Conservation (phyloP, 92 coral and sea anemone genomes). For the Epizoanthus ramosus region DNA sequence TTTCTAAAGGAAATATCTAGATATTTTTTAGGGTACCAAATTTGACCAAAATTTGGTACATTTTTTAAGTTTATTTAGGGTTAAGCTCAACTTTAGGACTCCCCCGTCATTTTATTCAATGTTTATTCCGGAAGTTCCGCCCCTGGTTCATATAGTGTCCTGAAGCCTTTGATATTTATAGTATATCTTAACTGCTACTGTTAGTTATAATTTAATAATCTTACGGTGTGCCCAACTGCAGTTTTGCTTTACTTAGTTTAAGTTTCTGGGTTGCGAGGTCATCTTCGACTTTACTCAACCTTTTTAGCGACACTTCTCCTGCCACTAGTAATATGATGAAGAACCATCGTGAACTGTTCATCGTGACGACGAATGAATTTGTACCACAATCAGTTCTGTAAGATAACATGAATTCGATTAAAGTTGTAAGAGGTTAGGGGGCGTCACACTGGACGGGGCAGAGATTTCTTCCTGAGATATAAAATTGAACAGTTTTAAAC, state of each 20-base stretch:
- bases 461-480: too few species aligned
- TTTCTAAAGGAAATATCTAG: too few species aligned
- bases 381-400: conserved; percentile 20
- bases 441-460: too few species aligned
- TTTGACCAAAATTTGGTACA: too few species aligned
- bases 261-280: background rate
- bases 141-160: too few species aligned
- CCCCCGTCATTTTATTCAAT: too few species aligned
- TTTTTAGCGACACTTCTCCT: conserved; percentile 3
- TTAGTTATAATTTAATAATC: background rate
- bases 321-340: conserved; percentile 4
- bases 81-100: too few species aligned
- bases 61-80: too few species aligned
- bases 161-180: background rate
- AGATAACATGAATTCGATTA: background rate
- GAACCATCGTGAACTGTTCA: background rate
- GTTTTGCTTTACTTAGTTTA: conserved; percentile 14
- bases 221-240: background rate
- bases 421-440: too few species aligned
- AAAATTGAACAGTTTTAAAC: too few species aligned
- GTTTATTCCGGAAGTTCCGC: too few species aligned
- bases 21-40: too few species aligned
- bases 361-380: background rate
- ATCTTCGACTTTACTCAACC: conserved; percentile 13
- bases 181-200: background rate